Evolutionary conservation across 2,113 vertebrate species (phyloP).

Genomic region (Eulemur rufifrons): DNA sequence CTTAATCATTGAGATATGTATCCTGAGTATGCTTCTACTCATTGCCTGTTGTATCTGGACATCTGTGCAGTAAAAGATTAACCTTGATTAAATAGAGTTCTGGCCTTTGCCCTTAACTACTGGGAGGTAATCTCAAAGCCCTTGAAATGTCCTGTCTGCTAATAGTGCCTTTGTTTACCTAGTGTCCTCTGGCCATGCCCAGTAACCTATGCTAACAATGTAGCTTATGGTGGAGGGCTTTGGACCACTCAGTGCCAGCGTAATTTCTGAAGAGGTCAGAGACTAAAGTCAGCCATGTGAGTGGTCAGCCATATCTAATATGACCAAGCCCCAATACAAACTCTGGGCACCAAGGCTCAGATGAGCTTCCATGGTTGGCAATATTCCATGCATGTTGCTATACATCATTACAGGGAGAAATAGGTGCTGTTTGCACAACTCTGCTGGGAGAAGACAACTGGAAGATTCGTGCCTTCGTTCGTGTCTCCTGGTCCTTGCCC

Average conservation of each 20-base stretch:
- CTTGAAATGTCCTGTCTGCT: background rate
- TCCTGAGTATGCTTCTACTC: background rate
- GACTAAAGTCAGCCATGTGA: background rate
- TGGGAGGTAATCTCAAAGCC: background rate
- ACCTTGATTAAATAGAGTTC: background rate
- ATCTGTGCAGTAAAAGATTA: background rate
- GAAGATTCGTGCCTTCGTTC: background rate
- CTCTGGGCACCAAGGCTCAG: background rate
- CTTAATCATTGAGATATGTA: background rate
- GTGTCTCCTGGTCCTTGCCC: background rate
- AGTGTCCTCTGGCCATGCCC: background rate
- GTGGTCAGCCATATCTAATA: background rate
- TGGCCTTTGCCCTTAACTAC: background rate
- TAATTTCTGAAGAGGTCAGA: background rate
- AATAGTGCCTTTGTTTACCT: background rate
- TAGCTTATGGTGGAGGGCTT: background rate
- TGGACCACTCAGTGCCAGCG: background rate
- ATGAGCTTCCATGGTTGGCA: background rate
- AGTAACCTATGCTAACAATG: background rate
- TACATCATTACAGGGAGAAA: background rate
- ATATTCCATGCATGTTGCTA: background rate
- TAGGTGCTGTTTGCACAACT: background rate
- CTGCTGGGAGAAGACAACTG: background rate
- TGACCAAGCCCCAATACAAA: background rate
- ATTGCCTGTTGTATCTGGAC: background rate